Evolutionary conservation across 2,113 vertebrate genomes (phyloP).

Genomic region (Carlito syrichta): DNA sequence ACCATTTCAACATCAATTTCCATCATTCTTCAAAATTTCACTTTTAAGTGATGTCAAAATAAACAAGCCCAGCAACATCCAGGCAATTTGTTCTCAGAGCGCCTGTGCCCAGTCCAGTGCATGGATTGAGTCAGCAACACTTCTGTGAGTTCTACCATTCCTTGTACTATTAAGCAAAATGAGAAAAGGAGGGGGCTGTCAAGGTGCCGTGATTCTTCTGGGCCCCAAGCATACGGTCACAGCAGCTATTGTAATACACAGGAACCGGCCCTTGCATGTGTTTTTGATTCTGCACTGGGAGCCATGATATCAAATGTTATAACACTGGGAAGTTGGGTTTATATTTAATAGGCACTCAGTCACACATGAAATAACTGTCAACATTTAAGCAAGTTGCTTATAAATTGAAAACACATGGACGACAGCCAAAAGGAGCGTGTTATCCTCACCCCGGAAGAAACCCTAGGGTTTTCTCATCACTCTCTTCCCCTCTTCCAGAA

Average conservation of each 20-base stretch:
- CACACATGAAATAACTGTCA: not conserved
- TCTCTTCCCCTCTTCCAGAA: not conserved
- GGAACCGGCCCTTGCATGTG: too few relatives aligned
- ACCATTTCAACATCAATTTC: not conserved
- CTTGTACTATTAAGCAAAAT: too few relatives aligned
- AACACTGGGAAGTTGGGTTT: too few relatives aligned
- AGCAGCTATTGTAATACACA: not conserved
- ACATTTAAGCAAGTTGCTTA: not conserved
- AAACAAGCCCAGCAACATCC: not conserved
- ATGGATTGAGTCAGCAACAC: not conserved
- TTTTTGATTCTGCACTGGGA: not conserved
- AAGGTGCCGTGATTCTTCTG: rapidly evolving
- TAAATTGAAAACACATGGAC: rapidly evolving
- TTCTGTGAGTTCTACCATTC: not conserved
- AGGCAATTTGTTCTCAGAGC: rapidly evolving
- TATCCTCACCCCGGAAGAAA: not conserved
- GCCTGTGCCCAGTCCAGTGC: too few relatives aligned
- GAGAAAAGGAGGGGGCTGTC: too few relatives aligned
- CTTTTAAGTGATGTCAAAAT: not conserved
- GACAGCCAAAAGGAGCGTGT: rapidly evolving
- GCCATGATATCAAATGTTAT: rapidly evolving
- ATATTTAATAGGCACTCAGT: too few relatives aligned
- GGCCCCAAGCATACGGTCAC: not conserved
- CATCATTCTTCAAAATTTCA: not conserved
- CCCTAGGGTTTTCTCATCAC: too few relatives aligned